Evolutionary conservation across 2,113 vertebrate species (phyloP).

Genomic region (Brevimyrus niger): DNA sequence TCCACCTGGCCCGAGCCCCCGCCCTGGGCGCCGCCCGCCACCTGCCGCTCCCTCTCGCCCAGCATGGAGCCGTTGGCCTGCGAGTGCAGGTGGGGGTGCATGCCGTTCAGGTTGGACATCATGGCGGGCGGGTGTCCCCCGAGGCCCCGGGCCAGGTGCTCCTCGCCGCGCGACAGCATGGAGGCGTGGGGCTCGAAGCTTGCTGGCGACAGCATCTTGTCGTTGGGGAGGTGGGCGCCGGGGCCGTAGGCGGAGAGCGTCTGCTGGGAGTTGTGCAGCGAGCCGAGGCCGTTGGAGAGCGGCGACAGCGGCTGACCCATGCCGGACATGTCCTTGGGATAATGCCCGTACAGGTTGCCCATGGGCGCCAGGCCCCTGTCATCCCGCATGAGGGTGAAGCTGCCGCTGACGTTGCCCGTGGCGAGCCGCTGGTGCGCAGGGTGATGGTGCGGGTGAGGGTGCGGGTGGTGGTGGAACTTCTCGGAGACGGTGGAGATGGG

Average conservation of each 20-base stretch:
- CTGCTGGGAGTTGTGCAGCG: slow-evolving; percentile 87
- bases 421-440: slow-evolving; percentile 79
- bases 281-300: slow-evolving; percentile 81
- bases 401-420: slow-evolving; percentile 83
- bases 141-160: slow-evolving; percentile 81
- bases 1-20: slow-evolving; percentile 77
- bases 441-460: slow-evolving; percentile 75
- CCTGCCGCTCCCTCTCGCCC: slow-evolving; percentile 69
- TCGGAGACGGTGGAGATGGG: slow-evolving; percentile 90
- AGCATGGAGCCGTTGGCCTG: slow-evolving; percentile 69
- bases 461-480: slow-evolving; percentile 86
- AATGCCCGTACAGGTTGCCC: slow-evolving; percentile 89
- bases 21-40: slow-evolving; percentile 59
- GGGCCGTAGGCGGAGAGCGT: slow-evolving; percentile 77
- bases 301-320: slow-evolving; percentile 91
- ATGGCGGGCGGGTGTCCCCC: slow-evolving; percentile 75
- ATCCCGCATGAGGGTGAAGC: slow-evolving; percentile 93
- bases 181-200: slow-evolving; percentile 90
- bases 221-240: slow-evolving; percentile 74
- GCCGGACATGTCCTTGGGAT: slow-evolving; percentile 87
- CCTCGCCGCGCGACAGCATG: slow-evolving; percentile 86
- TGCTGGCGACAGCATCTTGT: slow-evolving; percentile 86
- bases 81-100: slow-evolving; percentile 80
- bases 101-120: slow-evolving; percentile 80
- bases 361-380: slow-evolving; percentile 85